Evolutionary conservation across 92 coral and sea anemone species (phyloP).

Genomic region (Palythoa caribaeorum): DNA sequence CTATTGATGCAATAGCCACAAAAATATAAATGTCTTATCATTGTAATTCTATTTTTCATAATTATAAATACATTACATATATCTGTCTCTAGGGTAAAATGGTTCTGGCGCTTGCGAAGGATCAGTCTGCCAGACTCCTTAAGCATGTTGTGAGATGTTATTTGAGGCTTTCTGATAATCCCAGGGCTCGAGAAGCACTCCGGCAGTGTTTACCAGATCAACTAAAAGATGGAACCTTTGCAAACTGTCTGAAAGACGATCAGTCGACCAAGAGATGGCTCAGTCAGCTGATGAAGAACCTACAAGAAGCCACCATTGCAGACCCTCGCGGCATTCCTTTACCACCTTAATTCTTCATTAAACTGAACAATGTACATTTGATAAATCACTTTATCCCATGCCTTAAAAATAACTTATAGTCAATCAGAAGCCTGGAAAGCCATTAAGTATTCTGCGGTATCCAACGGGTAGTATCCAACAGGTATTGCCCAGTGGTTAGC

Average conservation of each 20-base stretch:
- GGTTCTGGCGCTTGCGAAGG: slow-evolving; percentile 97
- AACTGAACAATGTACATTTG: background rate
- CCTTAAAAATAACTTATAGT: too few species aligned
- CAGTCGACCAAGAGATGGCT: slow-evolving; percentile 98
- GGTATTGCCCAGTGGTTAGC: too few species aligned
- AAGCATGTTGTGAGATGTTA: slow-evolving; percentile 98
- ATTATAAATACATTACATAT: too few species aligned
- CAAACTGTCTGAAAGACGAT: slow-evolving; percentile 95
- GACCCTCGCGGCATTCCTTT: slow-evolving; percentile 95
- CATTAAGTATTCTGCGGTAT: too few species aligned
- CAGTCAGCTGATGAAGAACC: slow-evolving; percentile 96
- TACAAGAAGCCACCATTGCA: slow-evolving; percentile 87
- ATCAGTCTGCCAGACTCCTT: slow-evolving; percentile 96
- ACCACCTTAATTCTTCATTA: slow-evolving; percentile 66
- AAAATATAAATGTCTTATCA: too few species aligned
- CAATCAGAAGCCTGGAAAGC: too few species aligned
- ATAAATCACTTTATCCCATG: background rate
- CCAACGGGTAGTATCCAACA: too few species aligned
- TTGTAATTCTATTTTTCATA: too few species aligned
- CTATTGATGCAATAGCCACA: too few species aligned
- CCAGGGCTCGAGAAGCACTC: slow-evolving; percentile 98
- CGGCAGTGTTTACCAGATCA: slow-evolving; percentile 99
- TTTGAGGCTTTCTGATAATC: slow-evolving; percentile 95
- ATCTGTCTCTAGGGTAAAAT: slow-evolving; percentile 79
- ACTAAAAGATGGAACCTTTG: slow-evolving; percentile 96